These are phyloP conservation scores for Busseola fusca DNA, from an alignment of 2,888 invertebrate species.

Conservation along the genomic window DNA sequence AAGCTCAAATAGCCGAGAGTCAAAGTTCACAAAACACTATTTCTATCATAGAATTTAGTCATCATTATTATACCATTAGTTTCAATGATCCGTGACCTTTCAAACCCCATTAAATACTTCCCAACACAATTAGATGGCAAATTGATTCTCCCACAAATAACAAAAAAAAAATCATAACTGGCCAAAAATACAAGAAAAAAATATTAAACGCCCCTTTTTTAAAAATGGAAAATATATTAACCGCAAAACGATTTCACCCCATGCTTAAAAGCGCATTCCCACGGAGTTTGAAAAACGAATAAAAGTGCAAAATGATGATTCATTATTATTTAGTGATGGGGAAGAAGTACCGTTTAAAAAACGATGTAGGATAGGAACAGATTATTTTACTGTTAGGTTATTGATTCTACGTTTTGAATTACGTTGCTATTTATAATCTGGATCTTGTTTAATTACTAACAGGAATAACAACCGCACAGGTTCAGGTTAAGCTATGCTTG, in stretches of 20 bases:
- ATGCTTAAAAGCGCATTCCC: constrained; percentile 60
- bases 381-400: constrained; percentile 29
- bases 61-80: constrained; percentile 58
- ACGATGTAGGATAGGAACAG: constrained; percentile 6
- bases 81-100: constrained; percentile 62
- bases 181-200: constrained; percentile 42
- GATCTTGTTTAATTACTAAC: neutral
- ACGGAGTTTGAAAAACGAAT: constrained; percentile 60
- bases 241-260: constrained; percentile 69
- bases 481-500: no score
- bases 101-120: constrained; percentile 44
- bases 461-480: no score
- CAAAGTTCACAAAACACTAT: neutral
- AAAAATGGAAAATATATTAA: constrained; percentile 49
- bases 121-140: constrained; percentile 56
- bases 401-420: constrained; percentile 2
- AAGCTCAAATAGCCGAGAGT: constrained; percentile 9
- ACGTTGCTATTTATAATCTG: neutral
- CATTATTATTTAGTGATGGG: constrained; percentile 56
- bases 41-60: constrained; percentile 32
- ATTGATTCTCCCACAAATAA: constrained; percentile 58
- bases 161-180: constrained; percentile 56
- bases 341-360: constrained; percentile 46
- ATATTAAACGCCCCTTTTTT: constrained; percentile 42
- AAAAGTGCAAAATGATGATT: constrained; percentile 65